Base-by-base conservation (phyloP, 2,888 invertebrate species). In the Galerucella nymphaeae region DNA sequence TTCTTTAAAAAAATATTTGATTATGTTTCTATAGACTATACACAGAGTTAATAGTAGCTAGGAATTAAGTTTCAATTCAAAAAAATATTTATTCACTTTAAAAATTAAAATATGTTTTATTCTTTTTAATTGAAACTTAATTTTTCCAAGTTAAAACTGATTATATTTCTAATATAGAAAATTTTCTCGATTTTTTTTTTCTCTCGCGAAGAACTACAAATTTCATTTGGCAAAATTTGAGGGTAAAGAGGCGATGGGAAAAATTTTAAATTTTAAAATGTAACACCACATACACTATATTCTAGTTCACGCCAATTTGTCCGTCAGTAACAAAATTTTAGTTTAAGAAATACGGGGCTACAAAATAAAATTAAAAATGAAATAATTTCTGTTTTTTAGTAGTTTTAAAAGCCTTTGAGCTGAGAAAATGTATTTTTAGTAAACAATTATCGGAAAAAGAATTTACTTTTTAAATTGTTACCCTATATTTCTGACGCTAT, bases 261-360 rank as follows among this genome's bases (percentile, higher is more conserved):
- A 68, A 61, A 41, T 74, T 78, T 71, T 71, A 71, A 74, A 76
- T 79, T 80, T 78, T 79, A 80, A 79, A 79, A 76, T 81, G 78
- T 80, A 82, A 82, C 82, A 82, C 82, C 82, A 82, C 81, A 82
- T 82, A 81, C 81, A 82, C 83, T 85, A 84, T 81, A 76, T 74
- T 80, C 83, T 83, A 83, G 80, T 83, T 85, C 84, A 85, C 84
- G 84, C 85, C 84, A 85, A 85, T 82, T 53, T 79, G 58, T 80
- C 80, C 80, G 81, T 82, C 81, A 79, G 84, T 84, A 85, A 85
- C 84, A 85, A 85, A 85, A 85, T 80, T 75, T 76, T 61, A n/a
- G 63, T 74, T 68, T 61, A 76, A 23, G 69, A 42, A 10, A 61
- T 61, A 41, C 16, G n/a, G 61, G 11, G 18, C 16, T 61, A 62